Base-by-base conservation (phyloP, 2,888 invertebrate genomes). In the Argyresthia albistria region DNA sequence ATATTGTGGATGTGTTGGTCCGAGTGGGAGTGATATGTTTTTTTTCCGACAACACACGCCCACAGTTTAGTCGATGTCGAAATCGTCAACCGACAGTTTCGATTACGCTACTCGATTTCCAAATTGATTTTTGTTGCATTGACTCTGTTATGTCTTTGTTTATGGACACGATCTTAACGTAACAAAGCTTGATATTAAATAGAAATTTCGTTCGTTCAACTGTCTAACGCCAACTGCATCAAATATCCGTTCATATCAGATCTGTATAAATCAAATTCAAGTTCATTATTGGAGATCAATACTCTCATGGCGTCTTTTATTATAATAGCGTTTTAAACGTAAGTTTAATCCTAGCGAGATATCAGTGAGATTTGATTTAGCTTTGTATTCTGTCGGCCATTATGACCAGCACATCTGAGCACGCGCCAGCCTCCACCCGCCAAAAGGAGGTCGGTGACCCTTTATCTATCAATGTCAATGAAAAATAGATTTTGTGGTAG, bases 11-110 rank as follows among this genome's bases (percentile, higher is more conserved):
- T 57, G 63, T 62, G 69, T 67, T 73, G 75, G 73, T 73, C 67
- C 65, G 65, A 76, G 83, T 84, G 86, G 86, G 86, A 82, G 86
- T 86, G 76, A 83, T 83, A 79, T 82, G 83, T 76, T 83, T 86
- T 82, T 82, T 77, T 75, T 74, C 70, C 62, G 60, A 56, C 60
- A 67, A 73, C 82, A 78, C 76, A 86, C 87, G 86, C 87, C 86
- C 86, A 82, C 79, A 59, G 70, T 66, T 64, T 64, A 68, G 58
- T 54, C 42, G 57, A 56, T 63, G 66, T 73, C 69, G 71, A 73
- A 77, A 76, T 73, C 69, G 69, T 71, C 70, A 64, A 66, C 62
- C 61, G 60, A 61, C 59, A 37, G 46, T 52, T 59, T 61, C 15
- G 65, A 69, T 78, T 74, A 70, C 75, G 69, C 69, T 62, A 64